A percentile compares a stretch with the other conserved stretches of the same genome.
These are phyloP conservation scores for Coenonympha glycerion DNA, from an alignment of 2,888 invertebrate species.

Conservation along the genomic window DNA sequence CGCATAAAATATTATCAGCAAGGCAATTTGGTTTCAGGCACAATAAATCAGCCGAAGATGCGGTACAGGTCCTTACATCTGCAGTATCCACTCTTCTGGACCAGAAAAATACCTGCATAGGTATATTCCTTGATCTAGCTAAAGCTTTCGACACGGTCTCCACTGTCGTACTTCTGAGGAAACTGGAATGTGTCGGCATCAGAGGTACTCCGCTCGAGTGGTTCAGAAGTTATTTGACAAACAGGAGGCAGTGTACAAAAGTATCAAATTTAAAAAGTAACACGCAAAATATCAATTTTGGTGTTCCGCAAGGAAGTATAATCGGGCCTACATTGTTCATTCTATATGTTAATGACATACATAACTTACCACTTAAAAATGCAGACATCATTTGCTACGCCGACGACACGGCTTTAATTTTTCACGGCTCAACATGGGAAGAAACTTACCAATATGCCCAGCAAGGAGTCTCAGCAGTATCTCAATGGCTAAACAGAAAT, in stretches of 20 bases:
- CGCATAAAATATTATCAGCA: slow-evolving; percentile 11
- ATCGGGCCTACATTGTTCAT: slow-evolving; percentile 21
- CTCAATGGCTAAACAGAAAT: slow-evolving; percentile 15
- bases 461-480: slow-evolving; percentile 6
- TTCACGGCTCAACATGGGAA: slow-evolving; percentile 13
- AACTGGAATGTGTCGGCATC: slow-evolving; percentile 11
- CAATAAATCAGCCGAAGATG: slow-evolving; percentile 20
- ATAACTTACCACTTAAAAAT: neutral
- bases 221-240: slow-evolving; percentile 15
- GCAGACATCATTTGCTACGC: slow-evolving; percentile 21
- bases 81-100: slow-evolving; percentile 10
- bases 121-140: slow-evolving; percentile 19
- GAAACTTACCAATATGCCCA: slow-evolving; percentile 8
- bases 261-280: slow-evolving; percentile 6
- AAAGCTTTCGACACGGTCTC: slow-evolving; percentile 21
- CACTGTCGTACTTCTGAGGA: slow-evolving; percentile 2
- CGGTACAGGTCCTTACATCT: slow-evolving; percentile 6
- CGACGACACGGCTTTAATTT: slow-evolving; percentile 19
- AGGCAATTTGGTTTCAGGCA: slow-evolving; percentile 21
- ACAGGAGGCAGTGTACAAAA: slow-evolving; percentile 12
- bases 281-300: neutral
- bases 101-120: slow-evolving; percentile 2
- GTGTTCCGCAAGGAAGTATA: slow-evolving; percentile 21
- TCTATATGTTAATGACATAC: slow-evolving; percentile 15
- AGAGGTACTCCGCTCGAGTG: slow-evolving; percentile 14